phyloP scores from a whole-genome alignment of 2,797 vertebrate genomes.

The Silurus aristotelis region DNA sequence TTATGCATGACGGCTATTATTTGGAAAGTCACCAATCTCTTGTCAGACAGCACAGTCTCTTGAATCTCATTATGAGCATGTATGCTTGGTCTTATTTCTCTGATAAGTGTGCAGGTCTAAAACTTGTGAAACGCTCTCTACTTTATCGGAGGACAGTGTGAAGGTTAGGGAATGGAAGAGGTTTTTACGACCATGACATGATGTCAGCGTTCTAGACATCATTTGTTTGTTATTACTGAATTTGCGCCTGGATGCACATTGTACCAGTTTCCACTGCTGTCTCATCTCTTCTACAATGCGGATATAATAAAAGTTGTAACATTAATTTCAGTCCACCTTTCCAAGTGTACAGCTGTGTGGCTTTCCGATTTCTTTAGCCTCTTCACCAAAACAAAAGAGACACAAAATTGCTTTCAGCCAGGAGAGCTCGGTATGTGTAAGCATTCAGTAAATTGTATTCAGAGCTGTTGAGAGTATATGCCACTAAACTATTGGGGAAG shows the following conservation, averaged over 20 bases:
- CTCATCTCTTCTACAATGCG: constrained; percentile 9
- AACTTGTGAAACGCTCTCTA: neutral
- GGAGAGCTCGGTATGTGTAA: constrained; percentile 52
- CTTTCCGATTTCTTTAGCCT: constrained; percentile 37
- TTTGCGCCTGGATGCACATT: constrained; percentile 21
- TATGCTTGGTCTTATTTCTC: neutral
- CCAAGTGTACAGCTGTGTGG: constrained; percentile 21
- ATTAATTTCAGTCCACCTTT: constrained; percentile 45
- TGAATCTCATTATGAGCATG: neutral
- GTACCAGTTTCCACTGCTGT: constrained; percentile 28
- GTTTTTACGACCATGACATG: constrained; percentile 18
- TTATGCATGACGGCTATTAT: constrained; percentile 26
- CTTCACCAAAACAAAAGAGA: constrained; percentile 54
- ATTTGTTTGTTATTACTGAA: constrained; percentile 25
- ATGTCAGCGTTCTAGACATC: constrained; percentile 15
- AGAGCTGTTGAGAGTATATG: constrained; percentile 50
- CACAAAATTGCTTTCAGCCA: constrained; percentile 58
- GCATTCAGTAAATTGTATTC: constrained; percentile 56
- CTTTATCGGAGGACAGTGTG: neutral
- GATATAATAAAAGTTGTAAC: constrained; percentile 42
- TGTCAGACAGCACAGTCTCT: constrained; percentile 8
- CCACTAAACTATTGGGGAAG: constrained; percentile 56
- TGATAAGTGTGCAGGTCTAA: neutral
- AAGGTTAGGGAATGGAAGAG: constrained; percentile 15
- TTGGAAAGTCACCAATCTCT: constrained; percentile 15